These are phyloP conservation scores for Euplexia lucipara DNA, from an alignment of 2,888 invertebrate genomes.

Conservation along the genomic window DNA sequence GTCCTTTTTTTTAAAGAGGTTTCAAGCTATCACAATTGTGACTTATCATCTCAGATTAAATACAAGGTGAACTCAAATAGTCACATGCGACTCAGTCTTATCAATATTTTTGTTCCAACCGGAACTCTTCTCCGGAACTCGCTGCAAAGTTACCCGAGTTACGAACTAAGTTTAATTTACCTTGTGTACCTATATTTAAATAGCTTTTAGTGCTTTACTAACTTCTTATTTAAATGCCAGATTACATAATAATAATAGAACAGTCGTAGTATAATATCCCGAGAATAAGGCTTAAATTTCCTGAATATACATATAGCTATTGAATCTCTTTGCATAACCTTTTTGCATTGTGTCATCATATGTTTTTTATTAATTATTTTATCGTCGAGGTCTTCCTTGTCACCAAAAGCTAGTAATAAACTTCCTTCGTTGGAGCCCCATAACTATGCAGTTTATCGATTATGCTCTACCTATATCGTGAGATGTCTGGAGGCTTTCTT, in stretches of 20 bases:
- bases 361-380: not conserved
- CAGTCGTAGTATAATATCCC: too few species aligned
- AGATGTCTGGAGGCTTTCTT: slow-evolving; percentile 2
- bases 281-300: not conserved
- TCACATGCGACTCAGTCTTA: slow-evolving; percentile 37
- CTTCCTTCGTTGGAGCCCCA: not conserved
- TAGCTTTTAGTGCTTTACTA: slow-evolving; percentile 5
- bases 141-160: slow-evolving; percentile 23
- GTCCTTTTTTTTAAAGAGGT: slow-evolving; percentile 23
- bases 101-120: slow-evolving; percentile 46
- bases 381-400: not conserved
- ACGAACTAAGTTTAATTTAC: slow-evolving; percentile 23
- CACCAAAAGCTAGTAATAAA: not conserved
- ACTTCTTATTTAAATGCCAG: slow-evolving; percentile 4
- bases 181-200: slow-evolving; percentile 11
- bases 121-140: slow-evolving; percentile 48
- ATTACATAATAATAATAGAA: not conserved
- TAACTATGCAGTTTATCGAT: not conserved
- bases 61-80: slow-evolving; percentile 60
- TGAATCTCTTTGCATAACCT: not conserved
- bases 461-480: not conserved
- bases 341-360: not conserved
- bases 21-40: slow-evolving; percentile 33
- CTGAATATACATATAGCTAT: not conserved
- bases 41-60: slow-evolving; percentile 44